phyloP scores from a whole-genome alignment of 2,113 vertebrate species.

The Pseudorhombus dupliciocellatus region DNA sequence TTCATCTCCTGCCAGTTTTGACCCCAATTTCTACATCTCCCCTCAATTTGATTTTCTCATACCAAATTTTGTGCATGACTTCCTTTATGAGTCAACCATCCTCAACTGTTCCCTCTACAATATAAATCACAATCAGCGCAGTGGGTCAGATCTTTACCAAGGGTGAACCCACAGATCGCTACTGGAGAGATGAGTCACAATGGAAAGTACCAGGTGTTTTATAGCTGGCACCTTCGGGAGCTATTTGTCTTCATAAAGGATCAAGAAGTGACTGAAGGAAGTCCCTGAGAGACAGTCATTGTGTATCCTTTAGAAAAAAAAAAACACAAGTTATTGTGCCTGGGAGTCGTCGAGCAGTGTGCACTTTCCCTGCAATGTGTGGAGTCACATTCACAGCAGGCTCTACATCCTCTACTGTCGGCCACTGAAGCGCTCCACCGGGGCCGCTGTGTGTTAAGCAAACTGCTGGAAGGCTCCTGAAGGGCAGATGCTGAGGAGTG shows the following conservation, averaged over 20 bases:
- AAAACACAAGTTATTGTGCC: conserved; percentile 21
- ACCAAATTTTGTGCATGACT: conserved; percentile 24
- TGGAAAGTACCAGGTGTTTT: conserved; percentile 15
- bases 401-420: background rate
- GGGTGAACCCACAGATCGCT: conserved; percentile 26
- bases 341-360: background rate
- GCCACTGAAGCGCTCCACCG: conserved; percentile 36
- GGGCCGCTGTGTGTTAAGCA: conserved; percentile 43
- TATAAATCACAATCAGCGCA: conserved; percentile 35
- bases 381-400: conserved; percentile 26
- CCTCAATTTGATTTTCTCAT: conserved; percentile 25
- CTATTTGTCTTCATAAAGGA: conserved; percentile 13
- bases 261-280: background rate
- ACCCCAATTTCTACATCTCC: conserved; percentile 5
- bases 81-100: conserved; percentile 13
- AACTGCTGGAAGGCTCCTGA: conserved; percentile 63
- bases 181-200: background rate
- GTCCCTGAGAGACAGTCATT: background rate
- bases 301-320: conserved; percentile 12
- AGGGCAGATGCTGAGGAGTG: conserved; percentile 58
- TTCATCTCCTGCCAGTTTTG: conserved; percentile 3
- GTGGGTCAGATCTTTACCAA: conserved; percentile 25
- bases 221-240: background rate
- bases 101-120: background rate
- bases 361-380: conserved; percentile 7